phyloP scores from a whole-genome alignment of 2,113 vertebrate genomes.

The Rhizomys pruinosus region DNA sequence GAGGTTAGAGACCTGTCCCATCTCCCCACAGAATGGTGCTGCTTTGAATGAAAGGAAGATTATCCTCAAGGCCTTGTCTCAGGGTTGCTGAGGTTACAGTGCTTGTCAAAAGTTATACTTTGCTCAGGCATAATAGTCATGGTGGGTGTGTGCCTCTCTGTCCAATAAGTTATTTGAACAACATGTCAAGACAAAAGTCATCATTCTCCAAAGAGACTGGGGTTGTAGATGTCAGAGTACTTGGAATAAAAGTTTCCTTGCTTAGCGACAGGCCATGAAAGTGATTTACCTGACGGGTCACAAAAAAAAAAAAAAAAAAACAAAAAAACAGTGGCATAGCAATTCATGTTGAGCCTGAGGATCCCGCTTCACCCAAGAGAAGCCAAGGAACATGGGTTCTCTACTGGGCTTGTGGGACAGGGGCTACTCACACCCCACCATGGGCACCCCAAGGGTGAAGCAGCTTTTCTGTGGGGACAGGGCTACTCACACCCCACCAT shows the following conservation, averaged over 20 bases:
- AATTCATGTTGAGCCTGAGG: no score
- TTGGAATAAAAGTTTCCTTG: neutral
- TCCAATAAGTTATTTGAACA: neutral
- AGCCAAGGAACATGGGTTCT: no score
- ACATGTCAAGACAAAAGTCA: neutral
- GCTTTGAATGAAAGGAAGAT: no score
- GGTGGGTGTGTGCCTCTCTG: neutral
- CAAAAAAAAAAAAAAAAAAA: no score
- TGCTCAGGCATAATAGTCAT: neutral
- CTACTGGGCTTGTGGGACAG: no score
- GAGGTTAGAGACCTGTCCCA: neutral
- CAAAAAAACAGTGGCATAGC: no score
- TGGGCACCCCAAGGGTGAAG: neutral
- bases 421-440: neutral
- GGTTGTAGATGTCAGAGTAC: no score
- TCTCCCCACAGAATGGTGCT: neutral
- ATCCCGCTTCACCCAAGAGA: no score
- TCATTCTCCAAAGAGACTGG: neutral
- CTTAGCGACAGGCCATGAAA: neutral
- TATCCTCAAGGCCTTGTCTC: no score
- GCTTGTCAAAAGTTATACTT: neutral
- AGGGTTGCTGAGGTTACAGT: neutral
- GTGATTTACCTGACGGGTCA: neutral
- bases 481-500: neutral
- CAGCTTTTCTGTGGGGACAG: no score